Base-by-base conservation (phyloP, 2,113 vertebrate species). In the Pseudolaguvia tuberculata region DNA sequence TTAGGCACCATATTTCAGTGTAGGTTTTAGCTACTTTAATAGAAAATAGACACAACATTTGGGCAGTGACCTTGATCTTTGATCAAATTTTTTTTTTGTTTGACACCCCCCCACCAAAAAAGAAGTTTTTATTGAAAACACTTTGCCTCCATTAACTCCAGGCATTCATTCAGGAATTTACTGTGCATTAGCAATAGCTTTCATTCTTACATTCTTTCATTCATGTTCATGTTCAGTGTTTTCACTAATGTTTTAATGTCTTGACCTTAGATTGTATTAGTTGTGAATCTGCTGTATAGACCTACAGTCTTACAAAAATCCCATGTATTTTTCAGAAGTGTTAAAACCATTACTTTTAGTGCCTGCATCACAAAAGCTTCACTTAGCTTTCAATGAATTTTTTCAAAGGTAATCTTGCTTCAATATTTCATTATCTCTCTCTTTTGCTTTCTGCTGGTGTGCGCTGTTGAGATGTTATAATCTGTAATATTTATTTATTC, bases 261-360 rank as follows among this genome's bases (percentile, higher is more conserved):
- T 53, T 76, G 45, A 59, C 27, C 59, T n/a, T 71, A 42, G 31
- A 63, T 75, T 69, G 23, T 56, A 70, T 68, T 76, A 51, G 79
- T 42, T 55, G 73, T 73, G 21, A 53, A 69, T 42, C 63, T 39
- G 69, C 35, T 39, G 31, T 56, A 45, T 29, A 78, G 12, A 21
- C 58, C 48, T 45, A 55, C 21, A 31, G 20, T 18, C n/a, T 21
- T 31, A 27, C 2, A 42, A 20, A 14, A 55, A 7, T 29, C 50
- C 35, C 12, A n/a, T 35, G n/a, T 63, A 52, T 52, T 55, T 39
- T 63, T 53, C 27, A 47, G 20, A 51, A 20, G 47, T 51, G 45
- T 51, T 50, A 1, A 62, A 25, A 13, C 27, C 57, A 61, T 72
- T 20, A 39, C 13, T n/a, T 42, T 52, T 27, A 25, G 47, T 18